A percentile compares a stretch with the other conserved stretches of the same genome.
Conservation (phyloP, 2,113 vertebrate genomes). For the Tragelaphus scriptus region DNA sequence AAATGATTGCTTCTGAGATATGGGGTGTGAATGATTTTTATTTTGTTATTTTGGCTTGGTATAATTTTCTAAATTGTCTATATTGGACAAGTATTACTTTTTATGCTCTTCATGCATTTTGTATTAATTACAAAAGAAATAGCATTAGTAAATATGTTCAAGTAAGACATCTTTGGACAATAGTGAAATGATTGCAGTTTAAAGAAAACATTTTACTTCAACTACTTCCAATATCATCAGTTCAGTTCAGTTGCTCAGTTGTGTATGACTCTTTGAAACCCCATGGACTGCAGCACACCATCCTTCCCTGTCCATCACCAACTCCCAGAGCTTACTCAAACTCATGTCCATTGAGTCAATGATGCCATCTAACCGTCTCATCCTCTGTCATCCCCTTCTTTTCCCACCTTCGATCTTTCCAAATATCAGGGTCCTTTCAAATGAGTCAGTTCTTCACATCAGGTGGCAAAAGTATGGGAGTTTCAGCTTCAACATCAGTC, state of each 20-base stretch:
- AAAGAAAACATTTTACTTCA: background rate
- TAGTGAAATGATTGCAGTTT: background rate
- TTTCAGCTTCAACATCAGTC: background rate
- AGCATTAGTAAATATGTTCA: background rate
- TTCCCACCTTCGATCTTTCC: background rate
- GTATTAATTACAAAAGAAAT: background rate
- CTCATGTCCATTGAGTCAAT: rapidly evolving
- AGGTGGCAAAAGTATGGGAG: background rate
- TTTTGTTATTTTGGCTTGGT: background rate
- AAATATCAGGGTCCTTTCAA: background rate
- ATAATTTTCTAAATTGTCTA: background rate
- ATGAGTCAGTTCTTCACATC: background rate
- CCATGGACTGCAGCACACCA: background rate
- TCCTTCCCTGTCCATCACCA: background rate
- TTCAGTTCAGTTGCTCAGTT: background rate
- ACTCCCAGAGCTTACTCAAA: background rate
- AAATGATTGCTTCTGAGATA: background rate
- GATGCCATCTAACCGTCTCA: background rate
- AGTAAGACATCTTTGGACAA: background rate
- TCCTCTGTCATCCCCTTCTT: background rate
- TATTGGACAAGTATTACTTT: background rate
- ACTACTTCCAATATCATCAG: background rate
- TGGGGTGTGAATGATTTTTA: background rate
- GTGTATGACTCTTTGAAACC: background rate
- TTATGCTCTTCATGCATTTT: background rate